phyloP scores from a whole-genome alignment of 2,888 invertebrate species.

The Argyresthia albistria region DNA sequence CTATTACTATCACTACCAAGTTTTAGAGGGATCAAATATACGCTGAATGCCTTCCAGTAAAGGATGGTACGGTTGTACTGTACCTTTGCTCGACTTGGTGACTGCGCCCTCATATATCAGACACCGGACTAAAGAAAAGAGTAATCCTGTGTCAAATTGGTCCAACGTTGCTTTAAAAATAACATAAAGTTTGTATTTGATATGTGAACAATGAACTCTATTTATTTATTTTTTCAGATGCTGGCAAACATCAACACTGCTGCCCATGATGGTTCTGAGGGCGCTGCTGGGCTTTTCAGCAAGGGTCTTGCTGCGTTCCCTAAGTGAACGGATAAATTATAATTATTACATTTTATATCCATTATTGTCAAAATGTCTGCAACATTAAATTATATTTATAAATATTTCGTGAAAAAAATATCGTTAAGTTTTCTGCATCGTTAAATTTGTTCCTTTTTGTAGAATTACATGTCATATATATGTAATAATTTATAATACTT shows the following conservation, averaged over 20 bases:
- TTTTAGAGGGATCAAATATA: no score
- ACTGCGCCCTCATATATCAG: no score
- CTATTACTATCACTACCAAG: no score
- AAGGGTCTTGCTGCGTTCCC: conserved; percentile 60
- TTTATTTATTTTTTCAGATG: conserved; percentile 30
- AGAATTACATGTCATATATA: no score
- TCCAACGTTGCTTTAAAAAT: no score
- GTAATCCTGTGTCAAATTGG: no score
- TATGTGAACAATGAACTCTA: not conserved
- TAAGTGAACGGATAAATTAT: conserved; percentile 31
- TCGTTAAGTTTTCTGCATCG: not conserved
- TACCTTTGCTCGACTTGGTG: no score
- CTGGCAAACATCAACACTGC: conserved; percentile 44
- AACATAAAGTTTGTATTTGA: not conserved
- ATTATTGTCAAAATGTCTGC: not conserved
- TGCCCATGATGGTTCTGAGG: conserved; percentile 55
- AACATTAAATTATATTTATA: no score
- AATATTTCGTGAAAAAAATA: not conserved
- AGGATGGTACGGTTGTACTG: no score
- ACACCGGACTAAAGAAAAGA: not conserved
- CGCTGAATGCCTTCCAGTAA: no score
- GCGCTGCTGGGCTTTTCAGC: conserved; percentile 59
- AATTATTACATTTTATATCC: no score
- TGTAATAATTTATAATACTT: not conserved
- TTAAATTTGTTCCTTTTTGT: no score